A percentile compares a stretch with the other conserved stretches of the same genome.
Evolutionary conservation across 2,797 vertebrate species (phyloP).

Genomic region (Rhodeus uyekii): DNA sequence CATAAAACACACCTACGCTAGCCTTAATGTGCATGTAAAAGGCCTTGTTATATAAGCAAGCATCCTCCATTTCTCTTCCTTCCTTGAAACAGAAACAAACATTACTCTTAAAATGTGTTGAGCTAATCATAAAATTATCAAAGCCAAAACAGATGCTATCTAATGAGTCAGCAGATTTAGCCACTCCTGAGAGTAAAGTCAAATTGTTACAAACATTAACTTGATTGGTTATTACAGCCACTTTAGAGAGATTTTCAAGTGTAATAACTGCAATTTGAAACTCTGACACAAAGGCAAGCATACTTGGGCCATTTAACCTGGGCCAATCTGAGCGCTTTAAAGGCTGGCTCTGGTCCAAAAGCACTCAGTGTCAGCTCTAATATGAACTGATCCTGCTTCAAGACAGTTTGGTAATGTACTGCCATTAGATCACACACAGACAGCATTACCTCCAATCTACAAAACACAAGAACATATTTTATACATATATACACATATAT

Average conservation of each 20-base stretch:
- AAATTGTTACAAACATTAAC: neutral
- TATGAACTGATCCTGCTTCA: constrained; percentile 20
- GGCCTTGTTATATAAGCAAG: constrained; percentile 20
- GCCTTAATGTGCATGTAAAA: constrained; percentile 16
- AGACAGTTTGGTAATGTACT: constrained; percentile 9
- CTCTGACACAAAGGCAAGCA: neutral
- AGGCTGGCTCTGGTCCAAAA: constrained; percentile 42
- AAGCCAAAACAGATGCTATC: neutral
- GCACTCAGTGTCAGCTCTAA: constrained; percentile 40
- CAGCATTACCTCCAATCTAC: neutral
- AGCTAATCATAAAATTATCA: constrained; percentile 21
- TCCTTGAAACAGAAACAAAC: constrained; percentile 10
- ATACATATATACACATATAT: neutral
- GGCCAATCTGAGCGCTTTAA: constrained; percentile 31
- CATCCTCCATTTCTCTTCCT: neutral
- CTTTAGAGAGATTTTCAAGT: neutral
- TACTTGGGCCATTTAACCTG: constrained; percentile 11
- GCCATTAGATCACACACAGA: constrained; percentile 24
- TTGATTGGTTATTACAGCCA: constrained; percentile 11
- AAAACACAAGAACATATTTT: too few relatives aligned
- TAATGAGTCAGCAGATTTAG: constrained; percentile 14
- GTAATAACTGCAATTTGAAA: neutral
- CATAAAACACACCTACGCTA: constrained; percentile 25
- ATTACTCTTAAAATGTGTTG: constrained; percentile 1
- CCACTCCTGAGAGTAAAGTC: neutral